Base-by-base conservation (phyloP, 2,888 invertebrate species). In the Tetramorium bicarinatum region DNA sequence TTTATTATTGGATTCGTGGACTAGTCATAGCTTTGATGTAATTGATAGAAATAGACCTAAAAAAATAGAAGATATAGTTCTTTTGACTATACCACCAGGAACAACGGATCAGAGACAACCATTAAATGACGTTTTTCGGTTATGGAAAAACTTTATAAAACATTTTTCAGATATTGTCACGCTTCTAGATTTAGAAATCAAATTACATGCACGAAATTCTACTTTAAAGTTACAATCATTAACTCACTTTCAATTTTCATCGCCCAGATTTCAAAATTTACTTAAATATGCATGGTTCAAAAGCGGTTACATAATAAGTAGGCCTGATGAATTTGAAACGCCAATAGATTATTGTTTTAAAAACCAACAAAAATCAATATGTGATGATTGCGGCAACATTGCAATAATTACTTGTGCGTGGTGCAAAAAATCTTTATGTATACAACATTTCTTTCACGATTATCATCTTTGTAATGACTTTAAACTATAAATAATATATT, bases 221-320 rank as follows among this genome's bases (percentile, higher is more conserved):
- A 44, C 44, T 8, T 66, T 66, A 44, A 66, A 66, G 25, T 44
- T 66, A 15, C 66, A 66, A 44, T 44, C 44, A 21, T 25, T 41
- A 62, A 62, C 62, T 0, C 15, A 44, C 25, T 13, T 3, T 21
- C 21, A 66, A 38, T 44, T 66, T 66, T 66, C 15, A 21, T 44
- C 21, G 1, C 64, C 21, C 2, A 66, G 66, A 44, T 66, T 66
- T 44, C 7, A 3, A 66, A 38, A 66, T 66, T 66, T 66, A 25
- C n/a, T 62, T 7, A 59, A 59, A 59, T 59, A 59, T 59, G 25
- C 29, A 4, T 59, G 29, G 59, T 3, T 7, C 6, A 59, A 59
- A 7, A 29, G 29, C 11, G 59, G 8, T 59, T 59, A 29, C 7
- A 15, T 59, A 29, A 29, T 29, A 25, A 1, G 13, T 29, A 59